These are phyloP conservation scores for Drosophila anomalipes DNA, from an alignment of 2,888 invertebrate species.

Conservation along the genomic window DNA sequence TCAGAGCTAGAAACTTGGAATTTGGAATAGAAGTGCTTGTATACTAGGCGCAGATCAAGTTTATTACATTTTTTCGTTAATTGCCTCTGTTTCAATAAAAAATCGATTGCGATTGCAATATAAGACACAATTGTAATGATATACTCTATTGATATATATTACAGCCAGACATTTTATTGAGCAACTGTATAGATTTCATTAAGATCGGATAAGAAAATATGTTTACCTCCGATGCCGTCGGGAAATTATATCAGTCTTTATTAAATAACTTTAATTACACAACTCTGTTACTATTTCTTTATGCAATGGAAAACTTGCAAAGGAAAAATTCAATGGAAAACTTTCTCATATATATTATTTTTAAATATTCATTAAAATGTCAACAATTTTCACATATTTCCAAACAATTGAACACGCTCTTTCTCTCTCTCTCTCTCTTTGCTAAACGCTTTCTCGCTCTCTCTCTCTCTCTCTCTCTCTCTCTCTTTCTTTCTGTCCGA, in stretches of 20 bases:
- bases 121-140: background rate
- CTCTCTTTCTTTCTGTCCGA: background rate
- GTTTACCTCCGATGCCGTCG: background rate
- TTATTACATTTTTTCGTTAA: too few species aligned
- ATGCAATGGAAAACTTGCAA: background rate
- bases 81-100: too few species aligned
- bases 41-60: too few species aligned
- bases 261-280: background rate
- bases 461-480: background rate
- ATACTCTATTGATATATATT: background rate
- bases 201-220: background rate
- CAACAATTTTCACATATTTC: background rate
- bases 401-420: slow-evolving; percentile 10
- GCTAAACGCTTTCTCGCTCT: background rate
- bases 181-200: background rate
- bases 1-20: too few species aligned
- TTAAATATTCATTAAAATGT: background rate
- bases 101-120: background rate
- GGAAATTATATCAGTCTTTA: background rate
- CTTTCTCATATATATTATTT: background rate
- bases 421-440: background rate
- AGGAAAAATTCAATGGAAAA: background rate
- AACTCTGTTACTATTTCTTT: background rate
- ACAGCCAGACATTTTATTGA: background rate
- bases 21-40: too few species aligned